These are phyloP conservation scores for Drosophila baimaii DNA, from an alignment of 1,140 invertebrate genomes.

Conservation along the genomic window DNA sequence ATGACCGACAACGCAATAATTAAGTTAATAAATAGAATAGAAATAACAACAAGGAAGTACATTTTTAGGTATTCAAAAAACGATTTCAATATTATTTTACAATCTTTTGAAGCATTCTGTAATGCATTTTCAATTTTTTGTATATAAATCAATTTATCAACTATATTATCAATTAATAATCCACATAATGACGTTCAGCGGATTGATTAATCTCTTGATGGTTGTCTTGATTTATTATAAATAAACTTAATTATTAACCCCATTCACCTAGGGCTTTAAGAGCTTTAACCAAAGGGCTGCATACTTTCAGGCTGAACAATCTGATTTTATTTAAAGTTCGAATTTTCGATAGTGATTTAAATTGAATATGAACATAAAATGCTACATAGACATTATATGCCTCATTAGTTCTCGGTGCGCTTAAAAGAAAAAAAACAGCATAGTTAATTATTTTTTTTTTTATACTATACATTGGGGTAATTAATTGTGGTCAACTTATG, in stretches of 20 bases:
- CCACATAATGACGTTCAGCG: not conserved
- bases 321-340: not conserved
- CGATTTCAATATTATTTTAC: not conserved
- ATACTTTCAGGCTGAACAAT: constrained; percentile 32
- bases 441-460: constrained; percentile 54
- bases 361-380: constrained; percentile 32
- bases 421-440: constrained; percentile 30
- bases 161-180: constrained; percentile 6
- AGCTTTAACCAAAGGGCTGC: constrained; percentile 5
- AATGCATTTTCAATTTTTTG: not conserved
- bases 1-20: too few relatives aligned
- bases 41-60: too few relatives aligned
- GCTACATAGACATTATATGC: constrained; percentile 43
- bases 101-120: not conserved
- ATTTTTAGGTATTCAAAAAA: too few relatives aligned
- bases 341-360: constrained; percentile 22
- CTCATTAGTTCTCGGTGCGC: constrained; percentile 38
- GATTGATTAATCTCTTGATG: constrained; percentile 11
- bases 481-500: constrained; percentile 58
- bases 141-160: not conserved
- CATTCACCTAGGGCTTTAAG: constrained; percentile 4
- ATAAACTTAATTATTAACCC: constrained; percentile 10
- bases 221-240: not conserved
- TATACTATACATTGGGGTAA: constrained; percentile 27
- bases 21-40: too few relatives aligned